Conservation (phyloP, 2,113 vertebrate genomes). For the Chascanopsetta lugubris region DNA sequence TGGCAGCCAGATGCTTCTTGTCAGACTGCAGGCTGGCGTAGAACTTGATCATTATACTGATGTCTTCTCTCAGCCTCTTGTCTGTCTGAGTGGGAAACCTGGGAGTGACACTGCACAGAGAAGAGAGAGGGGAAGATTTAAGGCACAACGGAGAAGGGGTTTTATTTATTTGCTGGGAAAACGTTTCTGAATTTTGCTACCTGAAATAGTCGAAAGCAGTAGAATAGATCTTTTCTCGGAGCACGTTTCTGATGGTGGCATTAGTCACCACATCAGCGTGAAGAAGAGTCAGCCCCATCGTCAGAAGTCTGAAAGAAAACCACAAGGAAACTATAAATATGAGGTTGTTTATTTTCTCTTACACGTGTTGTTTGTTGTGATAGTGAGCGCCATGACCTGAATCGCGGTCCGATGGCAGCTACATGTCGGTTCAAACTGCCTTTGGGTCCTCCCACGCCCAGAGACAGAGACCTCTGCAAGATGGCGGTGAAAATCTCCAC, state of each 20-base stretch:
- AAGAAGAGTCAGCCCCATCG: constrained; percentile 90
- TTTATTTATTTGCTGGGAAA: background rate
- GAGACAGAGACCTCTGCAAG: constrained; percentile 90
- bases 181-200: constrained; percentile 64
- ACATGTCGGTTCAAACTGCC: constrained; percentile 92
- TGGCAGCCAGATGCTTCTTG: constrained; percentile 95
- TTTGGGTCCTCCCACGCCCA: constrained; percentile 89
- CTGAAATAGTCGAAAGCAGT: constrained; percentile 99
- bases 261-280: constrained; percentile 96
- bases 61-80: constrained; percentile 93
- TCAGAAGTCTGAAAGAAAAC: constrained; percentile 83
- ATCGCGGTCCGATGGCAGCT: constrained; percentile 92
- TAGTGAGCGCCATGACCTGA: constrained; percentile 78
- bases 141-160: background rate
- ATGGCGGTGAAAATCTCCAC: constrained; percentile 95
- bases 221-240: constrained; percentile 97
- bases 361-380: too few species aligned
- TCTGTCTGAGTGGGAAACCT: constrained; percentile 94
- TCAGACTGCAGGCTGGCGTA: constrained; percentile 96
- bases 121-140: background rate
- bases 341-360: too few species aligned
- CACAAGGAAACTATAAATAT: too few species aligned
- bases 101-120: constrained; percentile 83
- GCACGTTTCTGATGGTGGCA: constrained; percentile 92
- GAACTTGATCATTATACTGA: constrained; percentile 95